A percentile compares a stretch with the other conserved stretches of the same genome.
Evolutionary conservation across 2,888 invertebrate genomes (phyloP).

Genomic region (Syrista parreyssii): DNA sequence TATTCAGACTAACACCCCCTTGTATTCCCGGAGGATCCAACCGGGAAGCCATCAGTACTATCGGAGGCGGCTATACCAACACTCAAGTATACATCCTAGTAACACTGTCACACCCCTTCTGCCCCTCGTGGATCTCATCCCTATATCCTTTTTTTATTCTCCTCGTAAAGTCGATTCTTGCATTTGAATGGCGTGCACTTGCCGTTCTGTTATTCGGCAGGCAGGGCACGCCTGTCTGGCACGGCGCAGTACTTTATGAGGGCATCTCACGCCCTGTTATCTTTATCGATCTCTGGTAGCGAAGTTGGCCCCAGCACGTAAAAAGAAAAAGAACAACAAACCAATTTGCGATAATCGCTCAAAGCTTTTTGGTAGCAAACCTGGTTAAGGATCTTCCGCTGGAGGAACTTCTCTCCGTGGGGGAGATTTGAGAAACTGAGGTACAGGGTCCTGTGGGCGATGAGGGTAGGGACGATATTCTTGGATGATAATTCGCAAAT

Average conservation of each 20-base stretch:
- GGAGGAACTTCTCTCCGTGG: no score
- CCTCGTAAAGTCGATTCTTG: conserved; percentile 34
- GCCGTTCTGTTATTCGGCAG: conserved; percentile 14
- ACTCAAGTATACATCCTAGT: no score
- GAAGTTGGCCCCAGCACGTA: conserved; percentile 5
- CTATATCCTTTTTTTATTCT: conserved; percentile 20
- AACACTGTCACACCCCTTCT: no score
- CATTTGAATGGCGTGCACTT: conserved; percentile 28
- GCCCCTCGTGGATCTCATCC: no score
- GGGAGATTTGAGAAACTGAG: no score
- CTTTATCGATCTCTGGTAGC: conserved; percentile 15
- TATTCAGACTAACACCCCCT: neutral
- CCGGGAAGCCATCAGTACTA: no score
- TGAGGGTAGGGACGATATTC: no score
- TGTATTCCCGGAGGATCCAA: no score
- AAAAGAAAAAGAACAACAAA: neutral
- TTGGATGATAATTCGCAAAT: no score
- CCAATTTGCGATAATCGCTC: conserved; percentile 21
- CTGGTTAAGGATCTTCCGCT: no score
- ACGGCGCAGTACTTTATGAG: conserved; percentile 19
- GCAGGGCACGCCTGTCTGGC: conserved; percentile 7
- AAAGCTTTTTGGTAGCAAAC: neutral
- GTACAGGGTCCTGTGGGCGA: no score
- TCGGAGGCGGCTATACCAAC: no score
- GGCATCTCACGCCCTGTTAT: conserved; percentile 10